A percentile compares a stretch with the other conserved stretches of the same genome.
phyloP scores from a whole-genome alignment of 2,888 invertebrate species.

The Tiliacea citrago region DNA sequence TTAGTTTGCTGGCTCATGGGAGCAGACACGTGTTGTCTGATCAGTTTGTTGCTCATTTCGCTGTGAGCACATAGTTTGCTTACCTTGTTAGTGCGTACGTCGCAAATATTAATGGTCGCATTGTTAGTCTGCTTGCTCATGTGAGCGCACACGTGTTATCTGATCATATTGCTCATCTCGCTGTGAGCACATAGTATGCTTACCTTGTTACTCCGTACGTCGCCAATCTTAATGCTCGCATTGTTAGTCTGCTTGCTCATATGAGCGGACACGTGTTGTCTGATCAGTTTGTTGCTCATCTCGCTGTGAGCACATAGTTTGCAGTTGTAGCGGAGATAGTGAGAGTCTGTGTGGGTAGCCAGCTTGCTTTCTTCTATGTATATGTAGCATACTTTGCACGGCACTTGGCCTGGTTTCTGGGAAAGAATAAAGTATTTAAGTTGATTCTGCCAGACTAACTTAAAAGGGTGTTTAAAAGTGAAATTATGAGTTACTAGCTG shows the following conservation, averaged over 20 bases:
- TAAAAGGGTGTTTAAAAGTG: no score
- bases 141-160: not conserved
- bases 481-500: no score
- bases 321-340: constrained; percentile 79
- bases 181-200: not conserved
- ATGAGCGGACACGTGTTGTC: constrained; percentile 74
- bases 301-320: constrained; percentile 77
- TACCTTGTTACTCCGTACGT: constrained; percentile 62
- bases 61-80: constrained; percentile 4
- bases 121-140: constrained; percentile 48
- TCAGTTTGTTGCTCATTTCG: constrained; percentile 3
- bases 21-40: not conserved
- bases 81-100: constrained; percentile 61
- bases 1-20: not conserved
- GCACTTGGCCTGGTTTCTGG: constrained; percentile 72
- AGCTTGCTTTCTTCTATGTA: constrained; percentile 74
- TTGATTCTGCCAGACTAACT: not conserved
- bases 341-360: constrained; percentile 70
- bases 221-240: constrained; percentile 76
- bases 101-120: constrained; percentile 76
- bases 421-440: not conserved
- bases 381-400: constrained; percentile 83
- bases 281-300: constrained; percentile 69
- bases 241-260: constrained; percentile 61
- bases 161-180: constrained; percentile 1